Conservation (phyloP, 2,888 invertebrate species). For the Sisyra terminalis region DNA sequence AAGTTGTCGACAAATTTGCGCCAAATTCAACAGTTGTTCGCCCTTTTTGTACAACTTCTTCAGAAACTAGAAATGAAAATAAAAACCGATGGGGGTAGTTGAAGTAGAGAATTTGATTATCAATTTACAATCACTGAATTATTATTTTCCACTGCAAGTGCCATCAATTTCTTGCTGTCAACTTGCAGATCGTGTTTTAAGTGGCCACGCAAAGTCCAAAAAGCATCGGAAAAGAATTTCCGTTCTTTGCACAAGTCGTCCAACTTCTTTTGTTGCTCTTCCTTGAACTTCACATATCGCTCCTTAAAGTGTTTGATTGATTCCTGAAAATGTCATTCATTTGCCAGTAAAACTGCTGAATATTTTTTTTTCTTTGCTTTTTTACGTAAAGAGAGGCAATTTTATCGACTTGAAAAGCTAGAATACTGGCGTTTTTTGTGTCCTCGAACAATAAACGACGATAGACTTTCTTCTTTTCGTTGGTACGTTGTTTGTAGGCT, state of each 20-base stretch:
- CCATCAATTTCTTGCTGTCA: slow-evolving; percentile 36
- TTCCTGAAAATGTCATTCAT: not conserved
- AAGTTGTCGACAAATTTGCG: slow-evolving; percentile 45
- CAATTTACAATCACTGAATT: slow-evolving; percentile 32
- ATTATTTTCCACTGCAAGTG: slow-evolving; percentile 44
- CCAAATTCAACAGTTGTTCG: slow-evolving; percentile 39
- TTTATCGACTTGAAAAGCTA: not conserved
- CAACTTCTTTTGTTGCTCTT: not conserved
- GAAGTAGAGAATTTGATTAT: not conserved
- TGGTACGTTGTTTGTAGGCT: not conserved
- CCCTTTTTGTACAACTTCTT: slow-evolving; percentile 37
- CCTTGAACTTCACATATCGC: not conserved
- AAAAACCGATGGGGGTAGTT: not conserved
- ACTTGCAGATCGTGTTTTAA: slow-evolving; percentile 31
- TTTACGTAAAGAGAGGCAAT: not conserved
- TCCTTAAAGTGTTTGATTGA: not conserved
- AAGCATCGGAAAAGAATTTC: slow-evolving; percentile 21
- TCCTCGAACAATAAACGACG: not conserved
- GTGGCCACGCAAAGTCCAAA: slow-evolving; percentile 29
- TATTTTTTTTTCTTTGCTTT: not conserved
- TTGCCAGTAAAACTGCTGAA: too few relatives aligned
- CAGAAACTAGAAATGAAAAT: slow-evolving; percentile 25
- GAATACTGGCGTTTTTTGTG: not conserved
- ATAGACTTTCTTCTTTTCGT: not conserved
- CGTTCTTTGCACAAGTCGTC: slow-evolving; percentile 20